These are phyloP conservation scores for Mylabris sibirica DNA, from an alignment of 2,888 invertebrate species.

Conservation along the genomic window DNA sequence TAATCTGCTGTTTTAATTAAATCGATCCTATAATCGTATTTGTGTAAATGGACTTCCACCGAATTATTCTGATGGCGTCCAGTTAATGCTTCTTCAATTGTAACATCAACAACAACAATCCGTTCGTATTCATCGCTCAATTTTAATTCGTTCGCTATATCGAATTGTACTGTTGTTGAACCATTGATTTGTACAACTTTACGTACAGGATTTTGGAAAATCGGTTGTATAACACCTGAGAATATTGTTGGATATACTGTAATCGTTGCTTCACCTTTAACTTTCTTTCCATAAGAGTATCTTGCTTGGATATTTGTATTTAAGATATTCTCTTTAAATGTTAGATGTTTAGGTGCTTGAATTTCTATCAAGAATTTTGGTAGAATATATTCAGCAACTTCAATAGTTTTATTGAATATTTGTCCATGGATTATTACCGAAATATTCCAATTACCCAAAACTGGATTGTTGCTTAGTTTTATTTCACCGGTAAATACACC, in stretches of 20 bases:
- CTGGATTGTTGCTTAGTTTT: constrained; percentile 80
- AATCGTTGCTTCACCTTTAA: constrained; percentile 84
- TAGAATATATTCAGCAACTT: constrained; percentile 89
- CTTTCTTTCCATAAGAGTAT: constrained; percentile 86
- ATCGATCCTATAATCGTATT: constrained; percentile 77
- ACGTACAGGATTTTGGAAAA: constrained; percentile 74
- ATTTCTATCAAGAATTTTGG: constrained; percentile 93
- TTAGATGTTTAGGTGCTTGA: constrained; percentile 81
- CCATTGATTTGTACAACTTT: constrained; percentile 75
- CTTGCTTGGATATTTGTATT: constrained; percentile 83
- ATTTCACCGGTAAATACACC: constrained; percentile 82
- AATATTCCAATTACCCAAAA: constrained; percentile 88
- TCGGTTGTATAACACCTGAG: constrained; percentile 80
- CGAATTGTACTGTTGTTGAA: constrained; percentile 73
- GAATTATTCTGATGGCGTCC: constrained; percentile 83
- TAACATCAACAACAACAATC: constrained; percentile 84
- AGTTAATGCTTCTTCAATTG: constrained; percentile 89
- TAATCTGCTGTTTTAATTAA: constrained; percentile 82
- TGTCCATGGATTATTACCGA: constrained; percentile 69
- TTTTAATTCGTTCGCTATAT: constrained; percentile 76
- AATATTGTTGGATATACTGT: constrained; percentile 85
- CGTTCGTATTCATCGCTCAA: constrained; percentile 82
- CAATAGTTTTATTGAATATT: constrained; percentile 70
- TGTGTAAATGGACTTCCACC: constrained; percentile 76
- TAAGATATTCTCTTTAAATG: constrained; percentile 81